Conservation (phyloP, 2,797 vertebrate genomes). For the Intellagama lesueurii region DNA sequence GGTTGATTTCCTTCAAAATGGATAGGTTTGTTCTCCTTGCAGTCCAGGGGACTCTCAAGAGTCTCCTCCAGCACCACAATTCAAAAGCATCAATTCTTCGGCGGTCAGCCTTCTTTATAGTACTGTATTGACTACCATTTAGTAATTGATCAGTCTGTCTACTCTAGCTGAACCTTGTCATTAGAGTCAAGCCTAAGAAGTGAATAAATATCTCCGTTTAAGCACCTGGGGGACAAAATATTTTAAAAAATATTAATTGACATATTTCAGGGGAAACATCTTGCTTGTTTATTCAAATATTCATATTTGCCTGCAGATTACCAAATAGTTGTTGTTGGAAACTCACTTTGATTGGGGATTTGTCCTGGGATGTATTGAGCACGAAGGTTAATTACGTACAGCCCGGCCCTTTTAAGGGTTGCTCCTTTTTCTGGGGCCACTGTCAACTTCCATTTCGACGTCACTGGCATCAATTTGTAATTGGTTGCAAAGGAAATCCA, state of each 20-base stretch:
- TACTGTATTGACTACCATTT: no score
- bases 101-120: no score
- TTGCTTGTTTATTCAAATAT: neutral
- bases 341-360: neutral
- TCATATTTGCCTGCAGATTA: neutral
- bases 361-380: neutral
- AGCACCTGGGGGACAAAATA: no score
- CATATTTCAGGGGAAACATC: neutral
- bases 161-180: no score
- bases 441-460: neutral
- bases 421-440: neutral
- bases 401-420: neutral
- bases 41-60: no score
- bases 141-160: no score
- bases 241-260: neutral
- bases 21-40: no score
- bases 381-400: neutral
- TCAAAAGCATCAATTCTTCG: no score
- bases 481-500: neutral
- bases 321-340: neutral
- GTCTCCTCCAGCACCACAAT: no score
- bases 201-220: neutral
- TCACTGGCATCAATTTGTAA: neutral
- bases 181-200: neutral
- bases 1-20: no score